These are phyloP conservation scores for Scalopus aquaticus DNA, from an alignment of 2,113 vertebrate species.

Conservation along the genomic window DNA sequence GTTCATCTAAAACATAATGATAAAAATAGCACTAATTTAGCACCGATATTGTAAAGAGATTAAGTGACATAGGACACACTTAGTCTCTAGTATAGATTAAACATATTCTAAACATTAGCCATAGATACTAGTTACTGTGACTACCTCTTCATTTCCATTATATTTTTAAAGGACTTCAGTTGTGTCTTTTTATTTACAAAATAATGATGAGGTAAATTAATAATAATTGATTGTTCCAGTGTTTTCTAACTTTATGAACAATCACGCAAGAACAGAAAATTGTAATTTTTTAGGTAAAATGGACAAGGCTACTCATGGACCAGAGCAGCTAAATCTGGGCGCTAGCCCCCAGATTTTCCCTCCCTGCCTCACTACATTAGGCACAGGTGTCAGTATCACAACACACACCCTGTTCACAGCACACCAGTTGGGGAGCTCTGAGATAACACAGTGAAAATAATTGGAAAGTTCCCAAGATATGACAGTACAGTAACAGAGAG, in stretches of 20 bases:
- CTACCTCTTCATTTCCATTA: background rate
- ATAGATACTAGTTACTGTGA: background rate
- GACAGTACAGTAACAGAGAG: background rate
- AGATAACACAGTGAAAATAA: background rate
- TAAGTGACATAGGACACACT: background rate
- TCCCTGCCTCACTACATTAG: background rate
- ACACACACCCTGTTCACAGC: background rate
- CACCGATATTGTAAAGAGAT: background rate
- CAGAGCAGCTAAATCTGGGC: background rate
- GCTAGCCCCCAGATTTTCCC: too few species aligned
- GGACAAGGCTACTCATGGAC: background rate
- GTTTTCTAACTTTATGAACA: conserved; percentile 35
- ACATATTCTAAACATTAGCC: background rate
- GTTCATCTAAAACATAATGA: background rate
- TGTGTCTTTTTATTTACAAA: background rate
- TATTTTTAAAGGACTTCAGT: background rate
- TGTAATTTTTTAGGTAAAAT: background rate
- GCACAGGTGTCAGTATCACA: background rate
- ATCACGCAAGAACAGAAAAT: background rate
- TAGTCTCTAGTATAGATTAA: background rate
- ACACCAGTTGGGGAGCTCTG: background rate
- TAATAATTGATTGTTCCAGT: background rate
- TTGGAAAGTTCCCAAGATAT: background rate
- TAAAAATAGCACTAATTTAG: conserved; percentile 17
- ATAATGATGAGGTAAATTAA: background rate